Evolutionary conservation across 2,113 vertebrate species (phyloP), one percentile per base, ranked within the genome.

Genomic region (Holacanthus passer): DNA sequence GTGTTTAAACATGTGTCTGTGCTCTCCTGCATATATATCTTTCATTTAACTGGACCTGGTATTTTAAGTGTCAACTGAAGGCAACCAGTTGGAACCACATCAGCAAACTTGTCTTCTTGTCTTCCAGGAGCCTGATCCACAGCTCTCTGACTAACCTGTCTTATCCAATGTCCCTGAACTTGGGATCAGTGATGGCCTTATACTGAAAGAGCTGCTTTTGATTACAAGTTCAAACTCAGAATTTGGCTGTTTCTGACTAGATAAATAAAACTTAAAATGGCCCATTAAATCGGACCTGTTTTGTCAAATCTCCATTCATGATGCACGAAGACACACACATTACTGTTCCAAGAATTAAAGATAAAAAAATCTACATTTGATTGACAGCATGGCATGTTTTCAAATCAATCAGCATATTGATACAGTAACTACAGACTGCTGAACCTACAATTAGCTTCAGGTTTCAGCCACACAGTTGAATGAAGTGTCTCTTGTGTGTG

Each of bases 371-470:
- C 48, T 39, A 10, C 37, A 29, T 47, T 29, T 72, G 24, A 71
- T 19, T 64, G 45, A 70, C 55, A 72, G 41, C 56, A 58, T 56
- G 3, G 32, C 16, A n/a, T 67, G 35, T 45, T 68, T 62, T 72
- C 2, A 76, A 43, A 85, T 64, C 50, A 53, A 37, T 56, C 10
- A 39, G 29, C n/a, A 70, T 37, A 63, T 32, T 31, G 27, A 32
- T 37, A 37, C 53, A 55, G 41, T 62, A n/a, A 41, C 31, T 55
- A 39, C n/a, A 47, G 22, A 52, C n/a, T 4, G 22, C 73, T 77
- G 31, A 24, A 75, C 27, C 65, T 31, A 43, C 11, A 60, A 14
- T 31, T 3, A 41, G 16, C 32, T 69, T 39, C 29, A 68, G 14
- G 39, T 56, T 50, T 78, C 24, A 45, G 58, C 24, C 60, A 50